A percentile compares a stretch with the other conserved stretches of the same genome.
Evolutionary conservation across 2,888 invertebrate species (phyloP).

Genomic region (Pandemis corylana): DNA sequence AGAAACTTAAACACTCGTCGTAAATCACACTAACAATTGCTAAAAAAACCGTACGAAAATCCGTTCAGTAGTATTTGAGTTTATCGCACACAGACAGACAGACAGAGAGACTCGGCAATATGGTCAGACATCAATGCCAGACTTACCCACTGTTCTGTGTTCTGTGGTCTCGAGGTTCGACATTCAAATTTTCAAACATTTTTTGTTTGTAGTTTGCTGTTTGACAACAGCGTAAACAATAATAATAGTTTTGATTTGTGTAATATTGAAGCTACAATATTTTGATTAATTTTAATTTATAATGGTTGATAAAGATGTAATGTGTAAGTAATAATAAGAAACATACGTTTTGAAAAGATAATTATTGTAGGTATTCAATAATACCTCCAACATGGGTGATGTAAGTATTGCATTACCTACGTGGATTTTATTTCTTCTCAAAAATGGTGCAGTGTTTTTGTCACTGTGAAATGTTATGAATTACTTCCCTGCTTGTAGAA

Average conservation of each 20-base stretch:
- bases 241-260: not conserved
- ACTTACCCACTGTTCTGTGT: not conserved
- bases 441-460: not conserved
- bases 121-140: too few relatives aligned
- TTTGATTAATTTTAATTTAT: not conserved
- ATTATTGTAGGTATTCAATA: not conserved
- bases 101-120: too few relatives aligned
- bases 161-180: not conserved
- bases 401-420: slow-evolving; percentile 54
- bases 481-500: slow-evolving; percentile 49
- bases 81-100: too few relatives aligned
- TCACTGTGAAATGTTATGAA: not conserved
- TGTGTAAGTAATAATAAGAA: not conserved
- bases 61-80: too few relatives aligned
- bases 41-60: too few relatives aligned
- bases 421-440: not conserved
- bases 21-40: too few relatives aligned
- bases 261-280: not conserved
- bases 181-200: not conserved
- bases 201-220: not conserved
- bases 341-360: not conserved
- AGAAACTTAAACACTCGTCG: too few relatives aligned
- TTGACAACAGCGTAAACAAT: slow-evolving; percentile 8
- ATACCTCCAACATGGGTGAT: slow-evolving; percentile 59
- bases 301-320: not conserved